Percentiles rank a stretch among this genome's conserved stretches.
Conservation (phyloP, 2,797 vertebrate genomes). For the Monodelphis domestica region DNA sequence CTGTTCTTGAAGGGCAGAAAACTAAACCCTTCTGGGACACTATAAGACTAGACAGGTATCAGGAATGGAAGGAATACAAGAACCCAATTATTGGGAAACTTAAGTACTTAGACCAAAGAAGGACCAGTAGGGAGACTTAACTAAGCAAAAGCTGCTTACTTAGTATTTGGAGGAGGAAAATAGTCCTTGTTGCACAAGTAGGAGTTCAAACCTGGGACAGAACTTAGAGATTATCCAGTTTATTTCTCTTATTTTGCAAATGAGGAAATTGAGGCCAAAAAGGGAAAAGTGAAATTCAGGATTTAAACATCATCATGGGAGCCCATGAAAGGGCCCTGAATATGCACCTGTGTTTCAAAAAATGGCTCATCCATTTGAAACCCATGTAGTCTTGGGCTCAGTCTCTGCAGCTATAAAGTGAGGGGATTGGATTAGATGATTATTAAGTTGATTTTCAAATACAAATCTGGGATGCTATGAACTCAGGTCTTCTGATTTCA, state of each 20-base stretch:
- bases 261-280: neutral
- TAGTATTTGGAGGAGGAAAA: too few relatives aligned
- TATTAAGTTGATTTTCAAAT: conserved; percentile 3
- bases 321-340: neutral
- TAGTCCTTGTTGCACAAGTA: neutral
- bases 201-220: neutral
- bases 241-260: neutral
- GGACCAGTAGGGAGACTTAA: neutral
- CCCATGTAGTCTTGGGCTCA: neutral
- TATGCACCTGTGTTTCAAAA: neutral
- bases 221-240: neutral
- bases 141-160: neutral
- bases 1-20: too few relatives aligned
- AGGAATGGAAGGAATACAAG: neutral
- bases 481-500: neutral
- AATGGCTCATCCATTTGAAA: neutral
- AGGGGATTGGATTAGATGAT: neutral
- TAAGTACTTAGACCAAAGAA: neutral
- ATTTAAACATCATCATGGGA: neutral
- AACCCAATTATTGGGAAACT: neutral
- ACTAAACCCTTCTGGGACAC: too few relatives aligned
- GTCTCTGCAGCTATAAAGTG: neutral
- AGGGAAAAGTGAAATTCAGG: neutral
- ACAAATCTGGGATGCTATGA: neutral
- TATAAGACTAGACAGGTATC: neutral